Evolutionary conservation across 2,797 vertebrate species (phyloP), one percentile per base, ranked within the genome.

Genomic region (Hemitrygon akajei): DNA sequence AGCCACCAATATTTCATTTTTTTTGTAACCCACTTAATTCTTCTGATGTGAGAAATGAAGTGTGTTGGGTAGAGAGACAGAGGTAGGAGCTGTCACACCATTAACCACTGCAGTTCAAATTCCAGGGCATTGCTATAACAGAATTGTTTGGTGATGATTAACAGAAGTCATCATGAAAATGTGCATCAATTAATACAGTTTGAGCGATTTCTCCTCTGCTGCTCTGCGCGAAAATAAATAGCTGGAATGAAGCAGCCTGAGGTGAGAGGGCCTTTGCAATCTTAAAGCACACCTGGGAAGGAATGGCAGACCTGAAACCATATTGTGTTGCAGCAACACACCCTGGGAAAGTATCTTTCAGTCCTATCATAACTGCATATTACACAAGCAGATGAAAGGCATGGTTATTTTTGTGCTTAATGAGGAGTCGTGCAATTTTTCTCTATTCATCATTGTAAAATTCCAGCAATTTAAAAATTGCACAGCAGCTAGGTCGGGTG

Each of bases 391-490:
- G 34, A 69, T 66, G 22, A 20, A 22, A 34, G 2, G 7, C 86
- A 37, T 34, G 60, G 37, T 69, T 66, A 89, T 89, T 89, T 14
- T n/a, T 87, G 34, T 89, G 86, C 60, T 69, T 89, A 60, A 60
- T 37, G 60, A 69, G 2, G 34, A 66, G 86, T 11, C 69, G 2
- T 66, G 7, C 6, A 69, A 89, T 22, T 2, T 37, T 37, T 34
- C n/a, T 69, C 16, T n/a, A 89, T 69, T 89, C 86, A 89, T 60
- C 86, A 66, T 89, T 89, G 34, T 69, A 37, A 37, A 69, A 89
- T 69, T n/a, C 60, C 7, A 10, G 3, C 60, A 89, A 20, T 89
- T 69, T 60, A 37, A 89, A 69, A 66, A 69, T 34, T 34, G 34
- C 66, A 18, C n/a, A 20, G 12, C 63, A 69, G 60, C 60, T 20